These are phyloP conservation scores for Chondrilla cf. caribensis DNA, from an alignment of 37 sponge, comb jelly and placozoan genomes.

Conservation along the genomic window DNA sequence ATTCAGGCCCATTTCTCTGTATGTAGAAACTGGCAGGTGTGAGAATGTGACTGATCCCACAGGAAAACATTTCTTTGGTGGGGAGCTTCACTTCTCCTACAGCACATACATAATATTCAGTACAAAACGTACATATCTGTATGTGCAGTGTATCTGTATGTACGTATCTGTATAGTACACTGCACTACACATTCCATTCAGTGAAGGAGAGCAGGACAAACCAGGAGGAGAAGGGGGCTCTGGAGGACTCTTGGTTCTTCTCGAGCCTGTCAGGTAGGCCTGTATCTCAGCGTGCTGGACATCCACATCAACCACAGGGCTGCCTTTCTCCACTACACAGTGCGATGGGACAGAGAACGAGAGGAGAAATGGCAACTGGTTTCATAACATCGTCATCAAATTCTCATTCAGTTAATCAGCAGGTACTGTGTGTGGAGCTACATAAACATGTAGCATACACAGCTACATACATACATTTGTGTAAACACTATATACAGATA, in stretches of 20 bases:
- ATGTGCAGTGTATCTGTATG: too few species aligned
- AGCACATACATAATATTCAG: not conserved
- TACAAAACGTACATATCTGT: too few species aligned
- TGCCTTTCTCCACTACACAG: not conserved
- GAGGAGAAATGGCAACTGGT: not conserved
- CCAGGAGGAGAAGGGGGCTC: too few species aligned
- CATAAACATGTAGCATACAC: not conserved
- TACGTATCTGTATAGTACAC: too few species aligned
- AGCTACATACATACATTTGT: not conserved
- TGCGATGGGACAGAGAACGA: not conserved
- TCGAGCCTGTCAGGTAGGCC: too few species aligned
- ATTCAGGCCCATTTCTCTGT: slow-evolving; percentile 2
- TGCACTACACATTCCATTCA: too few species aligned
- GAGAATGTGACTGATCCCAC: not conserved
- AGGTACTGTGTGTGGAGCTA: too few species aligned
- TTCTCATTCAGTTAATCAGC: too few species aligned
- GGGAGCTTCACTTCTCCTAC: not conserved
- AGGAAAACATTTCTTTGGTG: not conserved
- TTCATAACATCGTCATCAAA: too few species aligned
- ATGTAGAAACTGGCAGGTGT: slow-evolving; percentile 21
- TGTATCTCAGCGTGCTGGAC: too few species aligned
- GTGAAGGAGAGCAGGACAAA: too few species aligned
- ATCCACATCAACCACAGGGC: not conserved
- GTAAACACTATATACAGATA: not conserved
- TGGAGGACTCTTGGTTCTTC: too few species aligned